Percentiles rank a stretch among this genome's conserved stretches.
Evolutionary conservation across 2,797 vertebrate genomes (phyloP).

Genomic region (Gymnothorax javanicus): DNA sequence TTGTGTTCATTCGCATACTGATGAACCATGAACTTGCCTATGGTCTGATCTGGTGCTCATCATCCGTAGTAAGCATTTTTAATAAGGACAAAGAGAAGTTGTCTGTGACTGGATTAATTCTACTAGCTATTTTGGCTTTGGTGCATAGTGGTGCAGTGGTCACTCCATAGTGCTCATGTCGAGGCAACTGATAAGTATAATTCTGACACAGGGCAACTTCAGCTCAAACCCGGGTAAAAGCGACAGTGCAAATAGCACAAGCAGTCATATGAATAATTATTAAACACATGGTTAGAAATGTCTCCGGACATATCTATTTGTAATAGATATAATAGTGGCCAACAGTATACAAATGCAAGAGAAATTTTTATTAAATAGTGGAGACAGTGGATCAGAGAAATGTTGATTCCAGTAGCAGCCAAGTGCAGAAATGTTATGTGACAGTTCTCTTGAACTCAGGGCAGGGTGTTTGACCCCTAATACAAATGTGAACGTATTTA

Average conservation of each 20-base stretch:
- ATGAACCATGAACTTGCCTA: not conserved
- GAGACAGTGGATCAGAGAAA: not conserved
- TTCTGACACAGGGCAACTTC: slow-evolving; percentile 2
- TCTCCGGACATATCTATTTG: not conserved
- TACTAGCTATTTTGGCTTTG: not conserved
- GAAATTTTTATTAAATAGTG: slow-evolving; percentile 6
- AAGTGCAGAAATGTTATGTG: not conserved
- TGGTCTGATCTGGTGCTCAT: not conserved
- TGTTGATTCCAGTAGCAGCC: not conserved
- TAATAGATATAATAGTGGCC: slow-evolving; percentile 10
- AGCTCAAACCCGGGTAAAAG: slow-evolving; percentile 38
- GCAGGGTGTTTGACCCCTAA: not conserved
- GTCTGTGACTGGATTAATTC: not conserved
- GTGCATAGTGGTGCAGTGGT: too few relatives aligned
- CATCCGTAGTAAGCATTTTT: not conserved
- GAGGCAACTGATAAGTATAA: too few relatives aligned
- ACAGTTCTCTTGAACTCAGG: not conserved
- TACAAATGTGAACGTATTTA: not conserved
- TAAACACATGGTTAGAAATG: slow-evolving; percentile 30
- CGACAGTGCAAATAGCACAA: slow-evolving; percentile 22
- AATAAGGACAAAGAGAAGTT: not conserved
- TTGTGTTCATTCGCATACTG: not conserved
- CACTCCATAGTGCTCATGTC: too few relatives aligned
- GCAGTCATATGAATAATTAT: slow-evolving; percentile 26
- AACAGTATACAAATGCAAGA: not conserved